Percentiles rank a stretch among this genome's conserved stretches.
Evolutionary conservation across 2,888 invertebrate species (phyloP).

Genomic region (Conomelus anceps): DNA sequence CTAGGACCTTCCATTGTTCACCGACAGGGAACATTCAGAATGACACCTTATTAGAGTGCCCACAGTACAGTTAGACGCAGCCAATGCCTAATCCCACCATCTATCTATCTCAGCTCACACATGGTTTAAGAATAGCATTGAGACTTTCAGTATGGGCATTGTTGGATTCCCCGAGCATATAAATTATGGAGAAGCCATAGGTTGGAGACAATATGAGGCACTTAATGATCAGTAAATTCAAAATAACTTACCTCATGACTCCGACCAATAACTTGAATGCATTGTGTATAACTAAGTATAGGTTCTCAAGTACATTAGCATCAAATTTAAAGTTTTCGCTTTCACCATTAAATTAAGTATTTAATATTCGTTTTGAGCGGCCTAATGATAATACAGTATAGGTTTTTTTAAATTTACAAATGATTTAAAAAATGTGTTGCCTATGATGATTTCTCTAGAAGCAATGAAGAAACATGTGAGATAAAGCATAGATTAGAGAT

Average conservation of each 20-base stretch:
- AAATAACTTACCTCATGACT: not conserved
- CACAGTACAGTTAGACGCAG: not conserved
- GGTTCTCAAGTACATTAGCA: not conserved
- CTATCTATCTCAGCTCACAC: not conserved
- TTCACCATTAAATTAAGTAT: not conserved
- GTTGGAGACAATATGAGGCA: not conserved
- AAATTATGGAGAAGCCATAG: not conserved
- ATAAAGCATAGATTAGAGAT: too few relatives aligned
- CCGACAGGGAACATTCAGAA: not conserved
- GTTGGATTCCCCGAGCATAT: not conserved
- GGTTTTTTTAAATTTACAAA: too few relatives aligned
- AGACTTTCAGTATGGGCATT: not conserved
- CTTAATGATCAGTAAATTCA: not conserved
- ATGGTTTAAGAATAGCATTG: not conserved
- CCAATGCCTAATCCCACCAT: not conserved
- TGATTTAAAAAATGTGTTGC: too few relatives aligned
- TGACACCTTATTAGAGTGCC: not conserved
- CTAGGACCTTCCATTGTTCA: not conserved
- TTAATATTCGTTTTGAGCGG: not conserved
- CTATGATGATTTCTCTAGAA: too few relatives aligned
- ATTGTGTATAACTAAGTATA: not conserved
- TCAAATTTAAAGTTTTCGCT: not conserved
- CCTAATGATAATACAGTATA: too few relatives aligned
- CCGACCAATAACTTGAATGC: not conserved
- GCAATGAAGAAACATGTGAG: not conserved